A percentile compares a stretch with the other conserved stretches of the same genome.
Conservation (phyloP, 2,888 invertebrate genomes). For the Torymus texanus region DNA sequence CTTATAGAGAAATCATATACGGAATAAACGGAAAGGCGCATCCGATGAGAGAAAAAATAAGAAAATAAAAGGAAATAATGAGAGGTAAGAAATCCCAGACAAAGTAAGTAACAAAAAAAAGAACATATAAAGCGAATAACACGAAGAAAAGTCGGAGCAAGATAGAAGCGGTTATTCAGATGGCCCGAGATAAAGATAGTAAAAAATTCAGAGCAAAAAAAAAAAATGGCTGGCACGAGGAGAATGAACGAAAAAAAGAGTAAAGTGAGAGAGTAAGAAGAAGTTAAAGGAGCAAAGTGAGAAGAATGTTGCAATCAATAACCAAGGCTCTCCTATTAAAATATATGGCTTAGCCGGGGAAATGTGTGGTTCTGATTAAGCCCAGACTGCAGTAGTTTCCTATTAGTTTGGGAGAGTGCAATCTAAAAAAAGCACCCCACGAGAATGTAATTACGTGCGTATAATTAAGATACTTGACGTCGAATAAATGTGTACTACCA, state of each 20-base stretch:
- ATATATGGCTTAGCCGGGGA: background rate
- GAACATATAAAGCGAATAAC: conserved; percentile 7
- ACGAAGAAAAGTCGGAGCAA: background rate
- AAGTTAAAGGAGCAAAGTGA: conserved; percentile 6
- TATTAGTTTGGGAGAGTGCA: too few species aligned
- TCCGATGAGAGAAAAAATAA: background rate
- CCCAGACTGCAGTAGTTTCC: too few species aligned
- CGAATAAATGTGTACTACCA: too few species aligned
- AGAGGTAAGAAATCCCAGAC: background rate
- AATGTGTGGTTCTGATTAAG: conserved; percentile 18
- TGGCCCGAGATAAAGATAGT: background rate
- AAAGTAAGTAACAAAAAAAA: conserved; percentile 2
- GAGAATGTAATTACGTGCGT: too few species aligned
- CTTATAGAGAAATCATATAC: too few species aligned
- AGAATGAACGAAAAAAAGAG: background rate
- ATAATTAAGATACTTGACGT: too few species aligned
- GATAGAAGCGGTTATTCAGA: conserved; percentile 15
- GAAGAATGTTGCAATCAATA: conserved; percentile 26
- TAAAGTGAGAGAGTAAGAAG: background rate
- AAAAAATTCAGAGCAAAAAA: conserved; percentile 27
- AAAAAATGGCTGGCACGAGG: background rate
- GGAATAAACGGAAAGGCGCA: background rate
- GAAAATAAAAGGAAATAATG: background rate
- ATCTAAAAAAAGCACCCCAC: too few species aligned
- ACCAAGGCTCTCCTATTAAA: background rate